Conservation (phyloP, 2,113 vertebrate species). For the Ceyx cyanopectus region DNA sequence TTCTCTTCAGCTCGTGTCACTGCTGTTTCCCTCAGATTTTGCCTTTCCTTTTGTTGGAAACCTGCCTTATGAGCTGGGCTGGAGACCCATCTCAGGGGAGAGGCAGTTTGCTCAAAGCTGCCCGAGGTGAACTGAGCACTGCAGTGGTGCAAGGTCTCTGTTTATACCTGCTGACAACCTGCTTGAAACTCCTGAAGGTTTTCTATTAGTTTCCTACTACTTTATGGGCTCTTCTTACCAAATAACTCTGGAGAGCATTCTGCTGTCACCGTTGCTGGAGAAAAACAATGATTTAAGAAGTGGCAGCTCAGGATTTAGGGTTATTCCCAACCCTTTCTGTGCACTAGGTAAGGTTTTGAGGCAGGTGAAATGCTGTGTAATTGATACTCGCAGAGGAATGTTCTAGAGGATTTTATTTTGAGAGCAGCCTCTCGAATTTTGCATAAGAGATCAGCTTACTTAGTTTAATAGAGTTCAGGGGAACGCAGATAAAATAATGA, state of each 20-base stretch:
- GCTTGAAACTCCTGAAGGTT: constrained; percentile 11
- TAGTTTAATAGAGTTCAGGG: neutral
- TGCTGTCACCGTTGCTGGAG: neutral
- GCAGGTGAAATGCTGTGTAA: neutral
- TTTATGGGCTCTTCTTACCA: neutral
- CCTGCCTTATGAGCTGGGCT: neutral
- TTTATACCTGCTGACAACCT: neutral
- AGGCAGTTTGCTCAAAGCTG: neutral
- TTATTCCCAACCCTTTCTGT: neutral
- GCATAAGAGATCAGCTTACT: neutral
- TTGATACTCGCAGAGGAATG: neutral
- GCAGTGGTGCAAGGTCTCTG: neutral
- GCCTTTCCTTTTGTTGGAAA: neutral
- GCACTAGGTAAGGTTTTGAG: neutral
- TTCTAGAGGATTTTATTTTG: neutral
- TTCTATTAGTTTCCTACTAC: constrained; percentile 10
- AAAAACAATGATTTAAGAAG: constrained; percentile 33
- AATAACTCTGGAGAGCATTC: neutral
- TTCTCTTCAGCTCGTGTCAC: neutral
- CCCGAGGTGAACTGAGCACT: neutral
- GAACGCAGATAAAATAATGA: neutral
- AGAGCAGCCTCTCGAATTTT: neutral
- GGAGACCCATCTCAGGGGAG: neutral
- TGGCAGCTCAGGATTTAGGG: neutral
- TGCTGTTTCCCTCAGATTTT: neutral